A percentile compares a stretch with the other conserved stretches of the same genome.
Conservation (phyloP, 1,140 invertebrate genomes). For the Drosophila nigrodunni region DNA sequence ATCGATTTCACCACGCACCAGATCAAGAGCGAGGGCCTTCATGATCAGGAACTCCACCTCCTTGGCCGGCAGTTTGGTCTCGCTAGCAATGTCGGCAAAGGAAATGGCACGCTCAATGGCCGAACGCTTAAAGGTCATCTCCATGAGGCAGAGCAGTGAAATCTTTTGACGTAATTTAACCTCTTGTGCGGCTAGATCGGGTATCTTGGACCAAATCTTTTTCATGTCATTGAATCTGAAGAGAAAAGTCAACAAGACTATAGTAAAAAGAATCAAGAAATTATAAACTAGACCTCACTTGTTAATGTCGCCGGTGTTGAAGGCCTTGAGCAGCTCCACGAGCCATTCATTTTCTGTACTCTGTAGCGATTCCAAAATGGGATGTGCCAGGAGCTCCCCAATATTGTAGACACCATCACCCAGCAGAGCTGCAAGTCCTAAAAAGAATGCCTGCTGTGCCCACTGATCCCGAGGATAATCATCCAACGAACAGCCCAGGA, state of each 20-base stretch:
- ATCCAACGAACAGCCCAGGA: constrained; percentile 96
- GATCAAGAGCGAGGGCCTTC: constrained; percentile 97
- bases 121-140: constrained; percentile 92
- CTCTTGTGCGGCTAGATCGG: constrained; percentile 95
- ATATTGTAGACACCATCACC: constrained; percentile 99
- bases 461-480: constrained; percentile 88
- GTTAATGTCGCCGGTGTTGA: constrained; percentile 95
- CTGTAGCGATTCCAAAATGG: constrained; percentile 94
- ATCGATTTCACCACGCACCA: constrained; percentile 98
- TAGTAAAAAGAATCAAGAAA: background rate
- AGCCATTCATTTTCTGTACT: constrained; percentile 95
- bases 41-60: constrained; percentile 98
- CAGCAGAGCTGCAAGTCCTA: constrained; percentile 96
- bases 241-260: background rate
- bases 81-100: constrained; percentile 95
- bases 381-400: constrained; percentile 97
- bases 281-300: constrained; percentile 71
- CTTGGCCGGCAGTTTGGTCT: constrained; percentile 92
- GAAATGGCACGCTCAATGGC: constrained; percentile 91
- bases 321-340: constrained; percentile 94
- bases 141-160: constrained; percentile 97
- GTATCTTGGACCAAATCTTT: constrained; percentile 92
- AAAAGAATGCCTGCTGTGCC: constrained; percentile 94
- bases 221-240: constrained; percentile 92
- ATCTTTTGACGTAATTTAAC: constrained; percentile 95